phyloP scores from a whole-genome alignment of 2,888 invertebrate species.

The Pelosia muscerda region DNA sequence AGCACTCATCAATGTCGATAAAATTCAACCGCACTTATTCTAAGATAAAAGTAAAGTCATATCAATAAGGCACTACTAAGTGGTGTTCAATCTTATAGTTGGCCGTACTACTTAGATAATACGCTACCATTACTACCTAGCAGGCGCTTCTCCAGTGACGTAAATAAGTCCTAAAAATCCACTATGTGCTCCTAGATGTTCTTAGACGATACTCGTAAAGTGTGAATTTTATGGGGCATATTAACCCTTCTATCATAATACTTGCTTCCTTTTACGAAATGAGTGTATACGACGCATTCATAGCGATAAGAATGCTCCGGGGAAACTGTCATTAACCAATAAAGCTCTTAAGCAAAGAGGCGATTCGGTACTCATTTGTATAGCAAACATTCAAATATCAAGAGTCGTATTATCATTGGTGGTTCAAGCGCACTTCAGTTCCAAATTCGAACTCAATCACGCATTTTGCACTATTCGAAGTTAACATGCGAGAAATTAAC shows the following conservation, averaged over 20 bases:
- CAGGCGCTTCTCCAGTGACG: not conserved
- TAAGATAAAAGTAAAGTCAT: not conserved
- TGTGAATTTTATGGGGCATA: conserved; percentile 5
- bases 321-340: conserved; percentile 28
- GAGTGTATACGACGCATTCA: conserved; percentile 6
- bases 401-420: not conserved
- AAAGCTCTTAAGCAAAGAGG: conserved; percentile 16
- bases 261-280: conserved; percentile 4
- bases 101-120: not conserved
- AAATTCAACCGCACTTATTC: not conserved
- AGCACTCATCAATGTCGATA: no score
- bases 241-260: conserved; percentile 5
- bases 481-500: not conserved
- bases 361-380: conserved; percentile 6
- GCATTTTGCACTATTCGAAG: not conserved
- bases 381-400: not conserved
- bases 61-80: not conserved
- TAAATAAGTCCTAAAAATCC: not conserved
- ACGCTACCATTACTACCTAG: not conserved
- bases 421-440: not conserved
- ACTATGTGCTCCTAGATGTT: not conserved
- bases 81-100: not conserved
- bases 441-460: not conserved
- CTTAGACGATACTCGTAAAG: conserved; percentile 1
- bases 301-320: conserved; percentile 17